Conservation (phyloP, 2,888 invertebrate species). For the Leptopterna dolabrata region DNA sequence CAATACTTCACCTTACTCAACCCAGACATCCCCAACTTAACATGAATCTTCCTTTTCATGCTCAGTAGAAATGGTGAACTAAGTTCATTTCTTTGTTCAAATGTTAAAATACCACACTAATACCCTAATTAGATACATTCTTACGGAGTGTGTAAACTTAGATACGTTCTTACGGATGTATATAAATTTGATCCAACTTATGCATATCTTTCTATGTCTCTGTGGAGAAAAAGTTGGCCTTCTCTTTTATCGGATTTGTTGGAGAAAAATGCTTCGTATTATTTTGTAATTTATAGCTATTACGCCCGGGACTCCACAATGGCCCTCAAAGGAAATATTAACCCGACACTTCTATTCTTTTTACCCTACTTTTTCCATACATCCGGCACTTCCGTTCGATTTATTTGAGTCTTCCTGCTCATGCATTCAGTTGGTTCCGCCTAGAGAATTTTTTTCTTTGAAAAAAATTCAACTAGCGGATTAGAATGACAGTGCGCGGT, state of each 20-base stretch:
- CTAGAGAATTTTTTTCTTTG: not conserved
- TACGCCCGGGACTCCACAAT: not conserved
- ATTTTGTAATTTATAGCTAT: not conserved
- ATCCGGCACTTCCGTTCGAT: not conserved
- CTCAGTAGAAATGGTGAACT: too few relatives aligned
- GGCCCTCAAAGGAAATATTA: not conserved
- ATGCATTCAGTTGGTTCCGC: not conserved
- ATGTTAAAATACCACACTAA: too few relatives aligned
- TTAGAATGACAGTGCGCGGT: too few relatives aligned
- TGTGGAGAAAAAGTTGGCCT: not conserved
- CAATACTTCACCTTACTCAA: too few relatives aligned
- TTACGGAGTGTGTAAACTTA: too few relatives aligned
- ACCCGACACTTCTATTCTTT: not conserved
- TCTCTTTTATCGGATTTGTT: not conserved
- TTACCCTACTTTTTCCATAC: not conserved
- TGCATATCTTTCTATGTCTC: not conserved
- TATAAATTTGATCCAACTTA: not conserved
- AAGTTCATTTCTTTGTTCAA: too few relatives aligned
- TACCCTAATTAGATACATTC: too few relatives aligned
- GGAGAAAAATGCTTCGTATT: not conserved
- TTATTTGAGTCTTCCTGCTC: not conserved
- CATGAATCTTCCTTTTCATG: too few relatives aligned
- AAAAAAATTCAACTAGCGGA: too few relatives aligned
- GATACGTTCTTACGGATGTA: too few relatives aligned
- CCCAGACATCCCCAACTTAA: too few relatives aligned